These are phyloP conservation scores for Diarsia brunnea DNA, from an alignment of 2,888 invertebrate species.

Conservation along the genomic window DNA sequence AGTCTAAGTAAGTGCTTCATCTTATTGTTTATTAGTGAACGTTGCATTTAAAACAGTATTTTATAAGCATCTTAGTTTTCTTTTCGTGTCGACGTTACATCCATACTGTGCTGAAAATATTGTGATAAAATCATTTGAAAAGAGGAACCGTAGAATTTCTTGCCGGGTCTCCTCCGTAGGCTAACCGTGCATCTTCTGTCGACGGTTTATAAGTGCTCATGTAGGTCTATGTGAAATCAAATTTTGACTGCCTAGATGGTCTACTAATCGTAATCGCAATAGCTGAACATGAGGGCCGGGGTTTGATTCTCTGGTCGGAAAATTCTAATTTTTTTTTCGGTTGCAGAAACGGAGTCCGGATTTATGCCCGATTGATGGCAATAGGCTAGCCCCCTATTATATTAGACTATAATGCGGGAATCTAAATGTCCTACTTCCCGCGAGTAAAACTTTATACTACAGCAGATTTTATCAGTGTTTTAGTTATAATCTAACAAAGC, in stretches of 20 bases:
- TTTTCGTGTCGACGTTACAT: neutral
- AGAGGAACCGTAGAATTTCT: too few relatives aligned
- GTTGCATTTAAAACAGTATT: neutral
- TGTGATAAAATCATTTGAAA: too few relatives aligned
- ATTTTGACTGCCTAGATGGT: neutral
- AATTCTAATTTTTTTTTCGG: neutral
- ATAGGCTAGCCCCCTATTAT: neutral
- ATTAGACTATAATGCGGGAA: too few relatives aligned
- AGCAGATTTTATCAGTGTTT: slow-evolving; percentile 5
- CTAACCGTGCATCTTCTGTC: too few relatives aligned
- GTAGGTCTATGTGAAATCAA: too few relatives aligned
- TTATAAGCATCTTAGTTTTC: neutral
- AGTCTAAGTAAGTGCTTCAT: neutral
- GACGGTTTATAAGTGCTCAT: too few relatives aligned
- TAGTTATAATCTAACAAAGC: neutral
- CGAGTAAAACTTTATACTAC: neutral
- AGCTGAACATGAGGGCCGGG: neutral
- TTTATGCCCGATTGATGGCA: neutral
- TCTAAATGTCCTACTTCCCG: neutral
- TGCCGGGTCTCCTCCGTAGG: too few relatives aligned
- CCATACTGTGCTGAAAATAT: neutral
- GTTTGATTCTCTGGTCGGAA: neutral
- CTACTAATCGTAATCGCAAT: neutral
- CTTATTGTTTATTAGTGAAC: neutral
- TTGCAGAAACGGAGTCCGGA: neutral